Base-by-base conservation (phyloP, 2,888 invertebrate species). In the Notodonta dromedarius region DNA sequence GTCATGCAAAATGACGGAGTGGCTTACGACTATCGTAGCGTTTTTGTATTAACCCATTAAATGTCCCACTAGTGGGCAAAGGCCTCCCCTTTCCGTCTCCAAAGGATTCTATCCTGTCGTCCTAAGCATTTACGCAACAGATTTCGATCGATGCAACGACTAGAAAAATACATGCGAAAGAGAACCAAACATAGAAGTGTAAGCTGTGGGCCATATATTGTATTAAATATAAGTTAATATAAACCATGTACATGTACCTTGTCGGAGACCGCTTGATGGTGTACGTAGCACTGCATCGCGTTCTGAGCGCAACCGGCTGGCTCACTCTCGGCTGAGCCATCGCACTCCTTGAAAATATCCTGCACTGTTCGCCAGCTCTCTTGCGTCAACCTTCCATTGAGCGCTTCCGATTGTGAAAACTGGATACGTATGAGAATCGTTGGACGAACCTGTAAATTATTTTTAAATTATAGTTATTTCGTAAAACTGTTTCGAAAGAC, bases 271-370 rank as follows among this genome's bases (percentile, higher is more conserved):
- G 91, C 91, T 76, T 95, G 95, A 0, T 86, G 70, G 12, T 89
- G 87, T 6, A 95, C 76, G 69, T 94, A 94, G 69, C 89, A 86
- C 70, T 95, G 95, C 91, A 94, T 94, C 0, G 92, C 88, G 40
- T 85, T 84, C 64, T 94, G 94, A 4, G 84, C 87, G 0, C 70
- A 55, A 16, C 87, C 86, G 0, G 70, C 68, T 0, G 89, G 85
- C 48, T 91, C 91, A 58, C 69, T 76, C 8, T 93, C 92, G 0
- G 76, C 76, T 0, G 73, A 71, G 8, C 80, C 81, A 13, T 86
- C 83, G 12, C 63, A 73, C 2, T 82, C 83, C 0, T 60, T 58
- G 57, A 83, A 83, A 13, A 79, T 85, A 0, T 79, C 71, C 12
- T 76, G 54, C 11, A 94, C 83, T 4, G 59, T 6, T 0, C 63